Base-by-base conservation (phyloP, 2,113 vertebrate genomes). In the Equus quagga region DNA sequence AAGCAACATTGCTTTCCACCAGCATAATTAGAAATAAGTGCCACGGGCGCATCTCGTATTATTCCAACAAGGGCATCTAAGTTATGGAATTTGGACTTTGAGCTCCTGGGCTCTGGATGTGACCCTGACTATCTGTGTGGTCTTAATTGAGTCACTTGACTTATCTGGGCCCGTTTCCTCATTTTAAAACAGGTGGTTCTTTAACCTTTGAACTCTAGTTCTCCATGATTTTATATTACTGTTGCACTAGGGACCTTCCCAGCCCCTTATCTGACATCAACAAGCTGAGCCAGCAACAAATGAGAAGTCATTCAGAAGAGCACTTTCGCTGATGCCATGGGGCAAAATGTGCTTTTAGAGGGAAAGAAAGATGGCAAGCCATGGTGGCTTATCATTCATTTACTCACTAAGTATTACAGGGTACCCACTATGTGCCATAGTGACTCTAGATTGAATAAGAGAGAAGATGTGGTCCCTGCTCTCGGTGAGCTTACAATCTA, bases 171-270 rank as follows among this genome's bases (percentile, higher is more conserved):
- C 76, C 41, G 51, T 67, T 93, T 91, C 78, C 82, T 88, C 72
- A 62, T 91, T 76, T 97, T 69, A 81, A 96, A 94, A 87, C 49
- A 93, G 65, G 62, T 85, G 3, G 62, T 54, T 95, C 65, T 69
- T 94, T 93, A 82, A 31, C 79, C 78, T 86, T 89, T 83, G 69
- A 83, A 83, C 69, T 87, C 72, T 60, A 56, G 33, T 49, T 51
- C 58, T 78, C 13, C 17, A 44, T 60, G 94, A 79, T 64, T 76
- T 94, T 88, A 70, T 49, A 83, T 23, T 58, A 58, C 36, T 64
- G 62, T 82, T 75, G 67, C 62, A 7, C 19, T 44, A 19, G 4
- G 41, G 89, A 85, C 33, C 67, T 81, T 82, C 46, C 46, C 72
- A 90, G 96, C 24, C 72, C 15, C 9, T 58, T 93, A 91, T 67